Conservation (phyloP, 2,113 vertebrate genomes). For the Sylvilagus bachmani region DNA sequence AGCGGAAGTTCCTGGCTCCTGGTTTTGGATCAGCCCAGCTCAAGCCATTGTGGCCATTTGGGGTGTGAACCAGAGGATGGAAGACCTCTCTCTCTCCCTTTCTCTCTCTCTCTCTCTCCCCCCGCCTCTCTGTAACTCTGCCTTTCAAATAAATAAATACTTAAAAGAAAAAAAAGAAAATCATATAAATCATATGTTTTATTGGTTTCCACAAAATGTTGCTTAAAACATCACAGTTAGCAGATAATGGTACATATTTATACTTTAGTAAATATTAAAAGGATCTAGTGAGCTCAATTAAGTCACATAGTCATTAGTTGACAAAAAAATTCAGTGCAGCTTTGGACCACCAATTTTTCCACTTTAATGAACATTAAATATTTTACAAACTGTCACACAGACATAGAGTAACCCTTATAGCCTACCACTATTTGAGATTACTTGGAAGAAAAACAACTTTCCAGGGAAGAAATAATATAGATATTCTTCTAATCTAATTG, state of each 20-base stretch:
- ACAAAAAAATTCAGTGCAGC: neutral
- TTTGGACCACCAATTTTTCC: neutral
- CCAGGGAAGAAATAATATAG: slow-evolving; percentile 14
- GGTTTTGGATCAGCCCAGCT: too few species aligned
- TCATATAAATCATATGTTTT: neutral
- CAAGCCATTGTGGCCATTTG: too few species aligned
- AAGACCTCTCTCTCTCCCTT: too few species aligned
- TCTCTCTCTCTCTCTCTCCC: too few species aligned
- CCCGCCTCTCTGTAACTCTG: too few species aligned
- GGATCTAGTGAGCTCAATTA: neutral
- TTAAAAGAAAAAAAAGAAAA: too few species aligned
- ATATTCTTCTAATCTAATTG: slow-evolving; percentile 41
- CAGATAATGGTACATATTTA: neutral
- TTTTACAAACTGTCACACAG: neutral
- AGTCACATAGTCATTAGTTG: neutral
- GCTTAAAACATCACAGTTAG: slow-evolving; percentile 14
- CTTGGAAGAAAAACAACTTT: neutral
- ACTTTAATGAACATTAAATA: neutral
- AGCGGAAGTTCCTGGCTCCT: too few species aligned
- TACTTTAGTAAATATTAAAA: neutral
- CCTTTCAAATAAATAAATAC: too few species aligned
- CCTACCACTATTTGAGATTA: neutral
- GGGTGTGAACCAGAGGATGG: too few species aligned
- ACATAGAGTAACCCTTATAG: neutral
- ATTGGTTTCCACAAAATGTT: neutral